Base-by-base conservation (phyloP, 2,888 invertebrate species). In the Azorinus chamasolen region DNA sequence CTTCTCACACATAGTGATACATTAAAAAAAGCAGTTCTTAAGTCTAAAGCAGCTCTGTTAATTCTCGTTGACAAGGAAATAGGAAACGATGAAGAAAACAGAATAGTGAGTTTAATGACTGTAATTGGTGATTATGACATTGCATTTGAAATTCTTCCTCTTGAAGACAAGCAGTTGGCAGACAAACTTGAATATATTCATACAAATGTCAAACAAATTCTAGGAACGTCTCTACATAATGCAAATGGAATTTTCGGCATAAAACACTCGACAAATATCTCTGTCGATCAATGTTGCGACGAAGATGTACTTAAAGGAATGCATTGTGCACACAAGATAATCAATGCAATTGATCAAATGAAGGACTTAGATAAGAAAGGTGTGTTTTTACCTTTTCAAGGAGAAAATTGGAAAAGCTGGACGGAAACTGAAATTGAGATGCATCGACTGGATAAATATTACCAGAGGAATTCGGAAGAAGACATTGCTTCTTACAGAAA, bases 321-420 rank as follows among this genome's bases (percentile, higher is more conserved):
- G 2, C 25, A 39, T 22, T 16, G 8, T 0, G 0, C 50, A 3
- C 22, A 32, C 18, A 32, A 27, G 18, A 65, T 57, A 8, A 18
- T 41, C 12, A n/a, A 27, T 0, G 20, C 1, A 25, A 57, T 65
- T 0, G 20, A 20, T 22, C 8, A 57, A 1, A 22, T 22, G 0
- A 5, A 45, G 2, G n/a, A n/a, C 10, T 0, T 10, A 45, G 48
- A 46, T 8, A 45, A 55, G 27, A 65, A 57, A 25, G 16, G 41
- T 4, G 27, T 16, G 2, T 12, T 55, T 14, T 2, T 65, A n/a
- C 65, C 65, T 16, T 46, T 65, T 57, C 65, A 65, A 22, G 48
- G 25, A 55, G 27, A 46, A 10, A 20, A 25, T 32, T 65, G 57
- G 65, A 55, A 48, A 48, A 1, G 1, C 8, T 65, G 65, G 65